Percentiles rank a stretch among this genome's conserved stretches.
These are phyloP conservation scores for Oxyteleia sp. DNA, from an alignment of 2,888 invertebrate species.

Conservation along the genomic window DNA sequence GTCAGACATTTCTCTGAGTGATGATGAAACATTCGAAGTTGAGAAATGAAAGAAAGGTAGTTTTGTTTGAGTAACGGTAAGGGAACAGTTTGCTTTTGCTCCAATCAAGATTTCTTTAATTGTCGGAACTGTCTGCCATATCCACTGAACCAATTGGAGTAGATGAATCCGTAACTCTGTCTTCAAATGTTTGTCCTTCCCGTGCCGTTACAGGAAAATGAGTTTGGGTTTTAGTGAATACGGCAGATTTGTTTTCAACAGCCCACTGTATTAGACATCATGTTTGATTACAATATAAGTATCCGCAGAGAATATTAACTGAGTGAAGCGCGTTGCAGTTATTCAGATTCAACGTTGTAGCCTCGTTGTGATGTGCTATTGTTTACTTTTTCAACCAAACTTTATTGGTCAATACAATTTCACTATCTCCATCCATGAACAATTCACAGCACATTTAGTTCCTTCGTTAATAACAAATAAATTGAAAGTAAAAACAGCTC, in stretches of 20 bases:
- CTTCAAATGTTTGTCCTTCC: constrained; percentile 38
- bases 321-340: constrained; percentile 53
- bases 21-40: too few relatives aligned
- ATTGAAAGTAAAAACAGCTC: constrained; percentile 2
- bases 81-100: constrained; percentile 38
- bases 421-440: constrained; percentile 1
- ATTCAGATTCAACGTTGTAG: constrained; percentile 62
- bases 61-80: constrained; percentile 58
- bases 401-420: constrained; percentile 28
- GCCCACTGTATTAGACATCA: constrained; percentile 82
- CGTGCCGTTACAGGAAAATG: constrained; percentile 76
- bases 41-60: too few relatives aligned
- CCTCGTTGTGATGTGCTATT: constrained; percentile 83
- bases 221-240: constrained; percentile 84
- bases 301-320: constrained; percentile 62
- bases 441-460: constrained; percentile 24
- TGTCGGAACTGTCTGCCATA: constrained; percentile 56
- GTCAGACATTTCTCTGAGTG: too few relatives aligned
- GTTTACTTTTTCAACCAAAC: constrained; percentile 4
- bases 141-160: constrained; percentile 66
- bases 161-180: background rate
- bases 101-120: constrained; percentile 1
- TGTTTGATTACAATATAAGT: constrained; percentile 72
- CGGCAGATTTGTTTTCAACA: constrained; percentile 83
- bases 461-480: background rate